Percentiles rank a stretch among this genome's conserved stretches.
These are phyloP conservation scores for Enteromius anoplus DNA, from an alignment of 2,797 vertebrate genomes.

Conservation along the genomic window DNA sequence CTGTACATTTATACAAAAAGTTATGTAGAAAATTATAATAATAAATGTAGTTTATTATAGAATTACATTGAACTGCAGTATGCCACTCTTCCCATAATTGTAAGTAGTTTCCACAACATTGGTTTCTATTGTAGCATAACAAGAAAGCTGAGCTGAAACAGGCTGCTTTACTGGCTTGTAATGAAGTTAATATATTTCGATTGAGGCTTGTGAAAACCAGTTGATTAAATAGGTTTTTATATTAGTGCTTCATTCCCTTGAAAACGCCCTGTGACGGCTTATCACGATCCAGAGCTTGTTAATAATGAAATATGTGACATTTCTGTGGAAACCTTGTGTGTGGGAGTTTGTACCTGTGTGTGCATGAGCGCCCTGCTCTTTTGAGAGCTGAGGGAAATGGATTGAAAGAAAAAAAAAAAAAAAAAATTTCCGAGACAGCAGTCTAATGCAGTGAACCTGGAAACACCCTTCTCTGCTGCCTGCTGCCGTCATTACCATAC, in stretches of 20 bases:
- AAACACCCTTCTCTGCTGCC: slow-evolving; percentile 56
- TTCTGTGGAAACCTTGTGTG: slow-evolving; percentile 15
- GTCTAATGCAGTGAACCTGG: slow-evolving; percentile 57
- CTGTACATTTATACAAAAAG: too few species aligned
- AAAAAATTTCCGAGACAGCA: slow-evolving; percentile 32
- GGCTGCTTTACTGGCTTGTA: slow-evolving; percentile 17
- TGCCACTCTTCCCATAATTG: neutral
- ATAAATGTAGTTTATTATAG: neutral
- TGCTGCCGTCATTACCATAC: slow-evolving; percentile 53
- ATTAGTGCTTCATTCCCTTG: slow-evolving; percentile 1
- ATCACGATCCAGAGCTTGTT: slow-evolving; percentile 44
- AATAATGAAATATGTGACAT: slow-evolving; percentile 49
- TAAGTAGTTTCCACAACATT: neutral
- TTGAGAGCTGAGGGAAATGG: slow-evolving; percentile 56
- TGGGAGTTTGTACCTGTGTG: slow-evolving; percentile 13
- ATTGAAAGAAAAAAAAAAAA: slow-evolving; percentile 37
- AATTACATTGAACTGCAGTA: neutral
- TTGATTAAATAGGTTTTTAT: slow-evolving; percentile 36
- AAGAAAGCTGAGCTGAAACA: neutral
- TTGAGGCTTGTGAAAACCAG: neutral
- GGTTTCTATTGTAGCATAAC: neutral
- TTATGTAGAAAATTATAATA: too few species aligned
- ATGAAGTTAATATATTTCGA: slow-evolving; percentile 12
- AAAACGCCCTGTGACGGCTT: slow-evolving; percentile 32
- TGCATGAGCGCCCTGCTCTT: slow-evolving; percentile 37